Conservation (phyloP, 2,113 vertebrate species). For the Castor canadensis region DNA sequence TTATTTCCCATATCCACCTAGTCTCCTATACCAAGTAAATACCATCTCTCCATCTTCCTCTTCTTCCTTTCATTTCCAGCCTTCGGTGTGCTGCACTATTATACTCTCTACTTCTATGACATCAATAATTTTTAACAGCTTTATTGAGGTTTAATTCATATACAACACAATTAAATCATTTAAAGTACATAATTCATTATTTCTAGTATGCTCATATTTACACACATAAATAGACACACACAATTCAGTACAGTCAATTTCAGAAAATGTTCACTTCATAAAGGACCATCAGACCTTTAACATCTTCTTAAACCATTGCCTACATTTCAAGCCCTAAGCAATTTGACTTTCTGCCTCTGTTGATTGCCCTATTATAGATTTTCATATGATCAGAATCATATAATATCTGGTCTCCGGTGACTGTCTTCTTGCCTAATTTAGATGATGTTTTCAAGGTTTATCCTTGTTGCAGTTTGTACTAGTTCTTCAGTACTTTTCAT, state of each 20-base stretch:
- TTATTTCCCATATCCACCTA: no score
- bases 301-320: neutral
- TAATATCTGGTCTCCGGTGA: neutral
- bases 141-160: no score
- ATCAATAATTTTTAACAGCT: no score
- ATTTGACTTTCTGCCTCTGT: neutral
- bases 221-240: no score
- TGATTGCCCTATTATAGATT: neutral
- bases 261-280: neutral
- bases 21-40: no score
- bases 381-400: neutral
- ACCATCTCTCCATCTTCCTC: no score
- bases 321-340: neutral
- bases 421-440: neutral
- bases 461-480: neutral
- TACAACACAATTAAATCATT: neutral
- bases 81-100: no score
- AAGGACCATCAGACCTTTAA: neutral
- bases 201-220: neutral
- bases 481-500: neutral
- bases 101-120: no score
- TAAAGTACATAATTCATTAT: neutral
- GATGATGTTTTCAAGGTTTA: neutral
- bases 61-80: no score
- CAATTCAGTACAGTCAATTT: neutral